These are phyloP conservation scores for Natator depressus DNA, from an alignment of 2,113 vertebrate genomes.

Conservation along the genomic window DNA sequence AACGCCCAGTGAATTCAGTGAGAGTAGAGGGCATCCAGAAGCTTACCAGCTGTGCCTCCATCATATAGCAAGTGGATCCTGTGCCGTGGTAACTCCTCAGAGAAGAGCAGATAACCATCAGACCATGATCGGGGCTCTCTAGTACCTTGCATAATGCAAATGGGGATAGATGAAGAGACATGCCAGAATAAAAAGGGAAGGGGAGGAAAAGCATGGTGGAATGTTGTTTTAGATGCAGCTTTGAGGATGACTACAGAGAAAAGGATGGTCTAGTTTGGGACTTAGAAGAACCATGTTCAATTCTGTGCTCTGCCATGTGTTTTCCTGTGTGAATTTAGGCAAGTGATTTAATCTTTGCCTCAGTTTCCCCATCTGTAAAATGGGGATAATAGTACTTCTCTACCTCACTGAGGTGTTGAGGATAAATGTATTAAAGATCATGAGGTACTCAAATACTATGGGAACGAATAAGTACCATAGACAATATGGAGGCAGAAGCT, in stretches of 20 bases:
- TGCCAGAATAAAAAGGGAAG: fast-evolving
- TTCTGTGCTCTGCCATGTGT: not conserved
- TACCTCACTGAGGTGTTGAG: not conserved
- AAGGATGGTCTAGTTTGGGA: not conserved
- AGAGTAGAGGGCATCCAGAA: not conserved
- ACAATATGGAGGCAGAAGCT: not conserved
- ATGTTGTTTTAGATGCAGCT: not conserved
- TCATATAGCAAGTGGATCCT: not conserved
- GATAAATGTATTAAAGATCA: not conserved
- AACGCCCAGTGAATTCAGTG: not conserved
- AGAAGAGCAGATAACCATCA: not conserved
- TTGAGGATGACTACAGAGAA: not conserved
- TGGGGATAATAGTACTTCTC: not conserved
- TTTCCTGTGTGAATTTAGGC: not conserved
- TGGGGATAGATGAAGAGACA: not conserved
- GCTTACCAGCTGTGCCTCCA: not conserved
- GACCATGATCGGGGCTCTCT: not conserved
- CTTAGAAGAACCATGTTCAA: not conserved
- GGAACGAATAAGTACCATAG: not conserved
- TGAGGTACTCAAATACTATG: not conserved
- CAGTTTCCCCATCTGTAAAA: not conserved
- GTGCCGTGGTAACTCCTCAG: not conserved
- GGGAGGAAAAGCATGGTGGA: not conserved
- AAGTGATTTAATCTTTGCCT: not conserved
- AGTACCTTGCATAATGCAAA: not conserved